phyloP scores from a whole-genome alignment of 2,113 vertebrate genomes.

The Tragulus kanchil region DNA sequence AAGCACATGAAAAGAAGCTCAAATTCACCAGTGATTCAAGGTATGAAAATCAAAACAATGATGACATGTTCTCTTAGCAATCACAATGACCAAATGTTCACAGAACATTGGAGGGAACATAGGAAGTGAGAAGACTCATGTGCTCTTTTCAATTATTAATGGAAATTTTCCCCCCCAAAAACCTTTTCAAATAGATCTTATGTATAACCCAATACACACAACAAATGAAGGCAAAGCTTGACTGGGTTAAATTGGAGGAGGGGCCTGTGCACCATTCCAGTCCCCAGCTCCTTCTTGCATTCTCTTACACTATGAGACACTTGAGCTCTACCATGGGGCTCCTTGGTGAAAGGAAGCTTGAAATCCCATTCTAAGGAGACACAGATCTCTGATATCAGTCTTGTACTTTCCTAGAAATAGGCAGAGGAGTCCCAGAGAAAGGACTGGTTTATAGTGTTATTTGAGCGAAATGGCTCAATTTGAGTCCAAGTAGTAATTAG shows the following conservation, averaged over 20 bases:
- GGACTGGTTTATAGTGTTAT: neutral
- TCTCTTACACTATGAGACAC: too few species aligned
- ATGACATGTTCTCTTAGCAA: neutral
- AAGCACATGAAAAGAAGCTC: neutral
- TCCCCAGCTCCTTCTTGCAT: neutral
- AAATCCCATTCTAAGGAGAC: neutral
- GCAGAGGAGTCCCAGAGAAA: neutral
- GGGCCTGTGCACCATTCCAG: neutral
- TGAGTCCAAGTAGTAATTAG: slow-evolving; percentile 56
- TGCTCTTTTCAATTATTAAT: neutral
- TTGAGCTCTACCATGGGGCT: neutral
- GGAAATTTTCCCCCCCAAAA: too few species aligned
- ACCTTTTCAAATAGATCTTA: too few species aligned
- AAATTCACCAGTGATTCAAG: neutral
- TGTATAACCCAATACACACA: neutral
- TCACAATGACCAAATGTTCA: neutral
- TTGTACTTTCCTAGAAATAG: slow-evolving; percentile 6
- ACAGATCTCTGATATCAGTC: neutral
- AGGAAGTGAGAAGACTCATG: neutral
- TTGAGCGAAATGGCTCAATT: slow-evolving; percentile 9
- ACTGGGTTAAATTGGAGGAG: neutral
- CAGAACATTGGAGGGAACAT: neutral
- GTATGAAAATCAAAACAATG: neutral
- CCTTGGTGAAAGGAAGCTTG: neutral
- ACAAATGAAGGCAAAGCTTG: neutral